A percentile compares a stretch with the other conserved stretches of the same genome.
These are phyloP conservation scores for Sinopyrophorus schimmeli DNA, from an alignment of 2,888 invertebrate species.

Conservation along the genomic window DNA sequence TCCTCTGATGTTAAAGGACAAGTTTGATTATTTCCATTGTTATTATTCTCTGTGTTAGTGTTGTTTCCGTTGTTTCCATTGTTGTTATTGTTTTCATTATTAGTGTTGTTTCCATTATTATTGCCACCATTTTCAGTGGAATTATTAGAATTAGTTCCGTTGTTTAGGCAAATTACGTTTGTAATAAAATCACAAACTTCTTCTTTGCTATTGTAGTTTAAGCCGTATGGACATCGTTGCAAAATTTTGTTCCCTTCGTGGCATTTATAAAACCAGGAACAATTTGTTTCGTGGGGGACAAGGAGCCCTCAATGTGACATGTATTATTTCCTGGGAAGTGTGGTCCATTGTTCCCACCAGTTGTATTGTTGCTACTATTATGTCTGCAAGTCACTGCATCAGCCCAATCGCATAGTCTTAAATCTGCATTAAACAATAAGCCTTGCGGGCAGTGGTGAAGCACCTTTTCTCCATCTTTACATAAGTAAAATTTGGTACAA, in stretches of 20 bases:
- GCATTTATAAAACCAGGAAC: conserved; percentile 4
- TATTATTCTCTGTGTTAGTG: too few species aligned
- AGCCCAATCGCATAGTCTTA: conserved; percentile 15
- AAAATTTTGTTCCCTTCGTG: neutral
- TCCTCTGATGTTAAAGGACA: neutral
- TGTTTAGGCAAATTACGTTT: too few species aligned
- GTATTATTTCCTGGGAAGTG: too few species aligned
- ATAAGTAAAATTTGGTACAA: conserved; percentile 8
- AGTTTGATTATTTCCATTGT: too few species aligned
- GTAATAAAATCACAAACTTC: neutral
- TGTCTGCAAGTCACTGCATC: conserved; percentile 1
- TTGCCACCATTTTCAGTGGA: too few species aligned
- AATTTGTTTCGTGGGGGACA: conserved; percentile 12
- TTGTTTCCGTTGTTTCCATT: too few species aligned
- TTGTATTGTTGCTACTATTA: neutral
- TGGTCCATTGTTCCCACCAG: too few species aligned
- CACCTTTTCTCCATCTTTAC: neutral
- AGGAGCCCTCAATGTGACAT: too few species aligned
- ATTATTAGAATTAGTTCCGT: too few species aligned
- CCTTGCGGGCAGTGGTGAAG: neutral
- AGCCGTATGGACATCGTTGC: neutral
- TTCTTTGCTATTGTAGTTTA: neutral
- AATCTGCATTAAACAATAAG: conserved; percentile 7
- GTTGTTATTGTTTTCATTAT: too few species aligned
- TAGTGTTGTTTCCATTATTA: too few species aligned